Evolutionary conservation across 53 echinoderm and acorn worm species (phyloP), one percentile per base, ranked within the genome.

Genomic region (Henricia sp.): DNA sequence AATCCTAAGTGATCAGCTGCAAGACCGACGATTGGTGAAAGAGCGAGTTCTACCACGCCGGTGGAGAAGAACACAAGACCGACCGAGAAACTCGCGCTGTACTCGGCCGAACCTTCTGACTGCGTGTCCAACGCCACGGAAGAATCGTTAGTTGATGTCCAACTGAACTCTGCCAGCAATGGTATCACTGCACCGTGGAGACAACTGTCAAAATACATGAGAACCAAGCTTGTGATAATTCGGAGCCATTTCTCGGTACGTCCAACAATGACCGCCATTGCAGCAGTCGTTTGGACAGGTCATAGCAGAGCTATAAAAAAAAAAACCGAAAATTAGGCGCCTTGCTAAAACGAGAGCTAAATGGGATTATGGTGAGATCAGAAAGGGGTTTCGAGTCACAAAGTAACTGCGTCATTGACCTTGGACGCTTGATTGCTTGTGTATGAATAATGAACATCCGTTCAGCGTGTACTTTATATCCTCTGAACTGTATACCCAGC

Each of bases 221-320:
- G 37, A 0, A 54, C 54, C 14, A 74, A 55, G 40, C 38, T 74
- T 74, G 56, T 74, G 20, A 36, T 6, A 38, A 55, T 20, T 14
- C 74, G 36, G 55, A 74, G 19, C 74, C 74, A 56, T 14, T 55
- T 74, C 24, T 74, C 72, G 12, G 6, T 46, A 17, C 24, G 25
- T n/a, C n/a, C 30, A 6, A 56, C n/a, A n/a, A n/a, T n/a, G n/a
- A n/a, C n/a, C n/a, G n/a, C n/a, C n/a, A n/a, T n/a, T n/a, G n/a
- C n/a, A n/a, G n/a, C n/a, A n/a, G n/a, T n/a, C n/a, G n/a, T n/a
- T n/a, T n/a, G n/a, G n/a, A n/a, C n/a, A n/a, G n/a, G n/a, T n/a
- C n/a, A n/a, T n/a, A n/a, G n/a, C n/a, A n/a, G n/a, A n/a, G n/a
- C n/a, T n/a, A n/a, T n/a, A n/a, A n/a, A n/a, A n/a, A n/a, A n/a